These are phyloP conservation scores for Suricata suricatta DNA, from an alignment of 2,113 vertebrate species.

Conservation along the genomic window DNA sequence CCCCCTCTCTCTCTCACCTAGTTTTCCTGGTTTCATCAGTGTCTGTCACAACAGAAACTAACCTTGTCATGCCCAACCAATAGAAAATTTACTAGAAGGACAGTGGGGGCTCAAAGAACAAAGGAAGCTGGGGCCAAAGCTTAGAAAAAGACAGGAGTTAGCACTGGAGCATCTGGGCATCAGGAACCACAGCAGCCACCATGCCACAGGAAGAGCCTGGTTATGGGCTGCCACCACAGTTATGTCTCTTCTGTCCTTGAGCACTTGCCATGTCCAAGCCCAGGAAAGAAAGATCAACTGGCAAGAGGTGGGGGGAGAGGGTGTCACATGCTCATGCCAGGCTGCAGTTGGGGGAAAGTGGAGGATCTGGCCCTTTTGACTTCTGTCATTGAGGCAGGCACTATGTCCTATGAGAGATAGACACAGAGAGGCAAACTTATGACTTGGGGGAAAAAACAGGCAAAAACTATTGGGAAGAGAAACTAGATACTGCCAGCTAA, in stretches of 20 bases:
- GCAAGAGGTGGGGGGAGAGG: neutral
- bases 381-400: neutral
- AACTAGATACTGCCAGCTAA: neutral
- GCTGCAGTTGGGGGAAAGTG: neutral
- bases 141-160: neutral
- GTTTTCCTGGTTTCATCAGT: neutral
- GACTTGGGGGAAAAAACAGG: neutral
- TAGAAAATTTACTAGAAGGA: neutral
- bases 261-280: neutral
- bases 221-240: neutral
- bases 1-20: neutral
- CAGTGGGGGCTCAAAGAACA: neutral
- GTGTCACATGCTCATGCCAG: neutral
- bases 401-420: neutral
- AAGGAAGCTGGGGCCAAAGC: neutral
- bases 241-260: neutral
- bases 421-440: neutral
- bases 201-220: fast-evolving
- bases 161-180: neutral
- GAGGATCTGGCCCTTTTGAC: neutral
- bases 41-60: neutral
- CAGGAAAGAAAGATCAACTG: neutral
- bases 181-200: neutral
- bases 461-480: neutral
- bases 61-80: neutral